phyloP scores from a whole-genome alignment of 2,797 vertebrate genomes.

The Eospalax fontanierii region DNA sequence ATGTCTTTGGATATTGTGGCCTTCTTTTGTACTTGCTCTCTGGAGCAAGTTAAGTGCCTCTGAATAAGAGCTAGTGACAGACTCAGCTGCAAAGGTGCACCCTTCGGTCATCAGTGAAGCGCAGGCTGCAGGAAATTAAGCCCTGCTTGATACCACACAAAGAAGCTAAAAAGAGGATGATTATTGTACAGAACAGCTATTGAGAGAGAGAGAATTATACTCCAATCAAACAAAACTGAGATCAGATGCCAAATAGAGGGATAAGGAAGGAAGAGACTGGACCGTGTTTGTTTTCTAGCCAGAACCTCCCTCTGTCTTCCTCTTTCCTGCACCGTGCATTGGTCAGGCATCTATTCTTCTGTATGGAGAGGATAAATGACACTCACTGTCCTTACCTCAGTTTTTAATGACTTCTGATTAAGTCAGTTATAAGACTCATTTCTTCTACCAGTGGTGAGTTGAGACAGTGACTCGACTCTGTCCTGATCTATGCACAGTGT shows the following conservation, averaged over 20 bases:
- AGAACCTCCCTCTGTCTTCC: not conserved
- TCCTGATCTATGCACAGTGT: not conserved
- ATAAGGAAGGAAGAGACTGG: not conserved
- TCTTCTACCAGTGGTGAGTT: not conserved
- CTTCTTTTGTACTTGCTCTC: not conserved
- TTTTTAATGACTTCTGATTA: conserved; percentile 14
- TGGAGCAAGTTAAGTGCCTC: not conserved
- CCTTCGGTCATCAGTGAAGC: not conserved
- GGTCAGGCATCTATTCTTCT: not conserved
- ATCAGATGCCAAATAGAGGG: not conserved
- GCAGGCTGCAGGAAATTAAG: not conserved
- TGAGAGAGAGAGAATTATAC: not conserved
- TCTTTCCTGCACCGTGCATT: not conserved
- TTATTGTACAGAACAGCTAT: not conserved
- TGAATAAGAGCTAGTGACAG: not conserved
- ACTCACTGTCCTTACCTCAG: not conserved
- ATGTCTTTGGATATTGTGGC: not conserved
- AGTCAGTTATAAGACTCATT: not conserved
- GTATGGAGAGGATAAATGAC: not conserved
- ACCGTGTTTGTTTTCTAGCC: not conserved
- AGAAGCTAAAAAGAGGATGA: not conserved
- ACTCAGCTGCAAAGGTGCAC: not conserved
- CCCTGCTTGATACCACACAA: not conserved
- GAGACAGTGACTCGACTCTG: not conserved
- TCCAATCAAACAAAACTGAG: conserved; percentile 15